A percentile compares a stretch with the other conserved stretches of the same genome.
phyloP scores from a whole-genome alignment of 2,797 vertebrate species.

The Salarias fasciatus region DNA sequence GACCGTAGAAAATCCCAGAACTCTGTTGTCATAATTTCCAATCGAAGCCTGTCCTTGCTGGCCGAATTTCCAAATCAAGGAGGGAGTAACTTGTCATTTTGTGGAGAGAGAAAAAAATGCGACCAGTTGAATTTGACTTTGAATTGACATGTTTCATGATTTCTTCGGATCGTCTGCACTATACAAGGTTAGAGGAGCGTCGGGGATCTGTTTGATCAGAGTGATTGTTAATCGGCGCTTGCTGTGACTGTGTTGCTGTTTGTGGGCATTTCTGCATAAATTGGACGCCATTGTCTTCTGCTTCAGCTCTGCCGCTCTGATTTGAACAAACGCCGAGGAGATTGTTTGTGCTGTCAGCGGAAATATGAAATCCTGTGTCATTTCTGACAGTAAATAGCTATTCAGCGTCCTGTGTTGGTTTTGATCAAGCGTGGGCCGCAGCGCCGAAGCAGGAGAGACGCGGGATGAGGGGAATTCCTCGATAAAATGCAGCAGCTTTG shows the following conservation, averaged over 20 bases:
- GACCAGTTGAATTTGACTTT: too few species aligned
- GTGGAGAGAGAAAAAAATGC: too few species aligned
- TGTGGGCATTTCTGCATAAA: not conserved
- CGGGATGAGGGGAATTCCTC: slow-evolving; percentile 28
- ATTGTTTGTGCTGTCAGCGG: slow-evolving; percentile 19
- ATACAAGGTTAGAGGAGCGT: too few species aligned
- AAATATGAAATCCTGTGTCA: slow-evolving; percentile 14
- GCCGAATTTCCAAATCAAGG: slow-evolving; percentile 2
- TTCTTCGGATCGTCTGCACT: too few species aligned
- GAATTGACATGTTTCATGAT: too few species aligned
- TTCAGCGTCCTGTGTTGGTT: slow-evolving; percentile 1
- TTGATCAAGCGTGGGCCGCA: slow-evolving; percentile 26
- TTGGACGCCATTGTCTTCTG: slow-evolving; percentile 1
- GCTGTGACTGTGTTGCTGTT: not conserved
- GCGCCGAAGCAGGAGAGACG: slow-evolving; percentile 2
- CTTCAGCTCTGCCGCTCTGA: slow-evolving; percentile 15
- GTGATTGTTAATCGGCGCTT: too few species aligned
- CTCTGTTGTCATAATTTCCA: slow-evolving; percentile 4
- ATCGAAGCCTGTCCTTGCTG: too few species aligned
- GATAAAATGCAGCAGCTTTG: not conserved
- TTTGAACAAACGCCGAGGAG: slow-evolving; percentile 20
- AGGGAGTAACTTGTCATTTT: not conserved
- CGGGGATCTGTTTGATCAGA: too few species aligned
- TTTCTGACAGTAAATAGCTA: not conserved
- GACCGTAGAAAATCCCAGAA: slow-evolving; percentile 16